These are phyloP conservation scores for Macrophya alboannulata DNA, from an alignment of 2,888 invertebrate genomes.

Conservation along the genomic window DNA sequence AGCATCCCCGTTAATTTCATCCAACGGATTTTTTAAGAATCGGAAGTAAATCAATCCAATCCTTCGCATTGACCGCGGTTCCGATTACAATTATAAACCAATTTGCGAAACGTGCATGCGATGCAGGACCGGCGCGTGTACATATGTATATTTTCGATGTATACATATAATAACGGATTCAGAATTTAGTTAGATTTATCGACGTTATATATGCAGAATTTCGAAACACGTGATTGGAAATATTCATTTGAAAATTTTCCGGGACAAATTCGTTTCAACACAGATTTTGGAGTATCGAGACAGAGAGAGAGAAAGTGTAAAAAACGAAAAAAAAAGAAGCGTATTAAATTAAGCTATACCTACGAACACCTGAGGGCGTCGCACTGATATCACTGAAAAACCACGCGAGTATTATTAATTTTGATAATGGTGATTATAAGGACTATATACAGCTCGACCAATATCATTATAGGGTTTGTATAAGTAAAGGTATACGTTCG, in stretches of 20 bases:
- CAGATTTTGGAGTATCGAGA: no score
- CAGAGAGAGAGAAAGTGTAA: no score
- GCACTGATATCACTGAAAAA: constrained; percentile 66
- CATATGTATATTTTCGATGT: background rate
- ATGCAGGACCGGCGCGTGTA: no score
- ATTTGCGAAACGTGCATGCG: background rate
- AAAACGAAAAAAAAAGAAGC: background rate
- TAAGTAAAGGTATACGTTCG: no score
- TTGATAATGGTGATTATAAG: constrained; percentile 74
- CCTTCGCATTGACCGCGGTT: constrained; percentile 12
- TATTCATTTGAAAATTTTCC: no score
- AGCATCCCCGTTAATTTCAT: constrained; percentile 32
- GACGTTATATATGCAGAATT: no score
- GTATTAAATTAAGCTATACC: constrained; percentile 6
- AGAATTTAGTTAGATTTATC: no score
- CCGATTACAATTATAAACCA: constrained; percentile 32
- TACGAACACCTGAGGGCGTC: constrained; percentile 25
- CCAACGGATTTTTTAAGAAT: background rate
- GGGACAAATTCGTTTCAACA: no score
- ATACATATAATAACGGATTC: no score
- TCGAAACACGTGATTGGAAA: no score
- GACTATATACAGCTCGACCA: constrained; percentile 69
- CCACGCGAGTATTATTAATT: constrained; percentile 76
- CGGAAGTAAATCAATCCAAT: background rate
- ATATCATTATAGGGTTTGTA: constrained; percentile 73